phyloP scores from a whole-genome alignment of 1,140 invertebrate species.

The Eulimnadia texana region DNA sequence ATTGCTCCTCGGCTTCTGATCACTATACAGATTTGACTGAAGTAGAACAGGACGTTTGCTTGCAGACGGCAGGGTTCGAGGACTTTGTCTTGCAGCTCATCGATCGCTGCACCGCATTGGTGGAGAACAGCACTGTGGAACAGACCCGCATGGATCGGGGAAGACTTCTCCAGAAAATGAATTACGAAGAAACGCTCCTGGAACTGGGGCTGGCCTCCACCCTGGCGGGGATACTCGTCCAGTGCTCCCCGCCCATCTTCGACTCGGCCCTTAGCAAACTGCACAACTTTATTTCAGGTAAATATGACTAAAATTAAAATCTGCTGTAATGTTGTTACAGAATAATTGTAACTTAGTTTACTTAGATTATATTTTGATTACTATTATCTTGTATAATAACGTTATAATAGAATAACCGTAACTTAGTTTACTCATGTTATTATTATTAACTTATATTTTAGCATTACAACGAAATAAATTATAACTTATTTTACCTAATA shows the following conservation, averaged over 20 bases:
- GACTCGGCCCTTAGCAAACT: constrained; percentile 55
- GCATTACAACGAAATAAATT: too few relatives aligned
- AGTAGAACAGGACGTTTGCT: constrained; percentile 56
- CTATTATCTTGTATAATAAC: too few relatives aligned
- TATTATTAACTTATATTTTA: too few relatives aligned
- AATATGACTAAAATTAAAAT: too few relatives aligned
- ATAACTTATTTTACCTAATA: too few relatives aligned
- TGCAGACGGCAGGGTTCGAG: constrained; percentile 68
- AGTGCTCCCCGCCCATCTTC: constrained; percentile 45
- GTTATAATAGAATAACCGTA: too few relatives aligned
- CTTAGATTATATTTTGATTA: too few relatives aligned
- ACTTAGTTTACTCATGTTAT: too few relatives aligned
- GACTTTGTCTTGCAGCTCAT: constrained; percentile 77
- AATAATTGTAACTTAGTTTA: too few relatives aligned
- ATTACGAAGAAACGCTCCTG: constrained; percentile 49
- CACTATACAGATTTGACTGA: constrained; percentile 53
- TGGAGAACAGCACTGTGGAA: constrained; percentile 56
- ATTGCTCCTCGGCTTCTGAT: constrained; percentile 58
- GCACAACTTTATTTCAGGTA: constrained; percentile 37
- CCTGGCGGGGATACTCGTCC: constrained; percentile 45
- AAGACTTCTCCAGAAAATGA: constrained; percentile 33
- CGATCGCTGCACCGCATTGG: constrained; percentile 54
- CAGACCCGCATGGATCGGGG: constrained; percentile 38
- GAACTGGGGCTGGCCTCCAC: constrained; percentile 53
- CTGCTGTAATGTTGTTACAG: too few relatives aligned